phyloP scores from a whole-genome alignment of 1,140 invertebrate species.

The Drosophila funebris region DNA sequence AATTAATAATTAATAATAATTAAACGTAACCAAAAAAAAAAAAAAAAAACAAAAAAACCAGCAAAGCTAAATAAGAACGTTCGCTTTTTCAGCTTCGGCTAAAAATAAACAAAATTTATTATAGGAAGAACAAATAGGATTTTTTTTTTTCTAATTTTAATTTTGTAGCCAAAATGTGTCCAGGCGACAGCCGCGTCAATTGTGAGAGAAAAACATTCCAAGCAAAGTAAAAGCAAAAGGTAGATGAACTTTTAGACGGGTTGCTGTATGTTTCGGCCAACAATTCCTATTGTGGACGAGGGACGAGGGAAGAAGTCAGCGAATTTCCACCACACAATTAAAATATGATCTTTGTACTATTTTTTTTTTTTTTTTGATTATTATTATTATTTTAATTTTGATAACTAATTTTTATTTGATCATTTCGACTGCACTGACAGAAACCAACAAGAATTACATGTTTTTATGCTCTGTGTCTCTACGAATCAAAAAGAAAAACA shows the following conservation, averaged over 20 bases:
- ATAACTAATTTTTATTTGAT: slow-evolving; percentile 29
- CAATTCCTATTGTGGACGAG: too few species aligned
- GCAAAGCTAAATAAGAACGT: slow-evolving; percentile 32
- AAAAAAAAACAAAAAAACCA: slow-evolving; percentile 36
- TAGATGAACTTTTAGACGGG: slow-evolving; percentile 1
- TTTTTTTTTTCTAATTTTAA: slow-evolving; percentile 33
- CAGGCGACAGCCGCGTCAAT: slow-evolving; percentile 18
- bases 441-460: slow-evolving; percentile 29
- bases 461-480: slow-evolving; percentile 72
- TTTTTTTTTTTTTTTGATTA: slow-evolving; percentile 37
- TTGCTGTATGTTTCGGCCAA: neutral
- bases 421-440: slow-evolving; percentile 58
- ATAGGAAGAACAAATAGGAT: neutral
- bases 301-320: neutral
- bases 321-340: slow-evolving; percentile 24
- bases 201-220: slow-evolving; percentile 60
- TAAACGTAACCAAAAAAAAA: slow-evolving; percentile 48
- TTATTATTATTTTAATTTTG: neutral
- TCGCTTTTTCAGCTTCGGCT: slow-evolving; percentile 29
- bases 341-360: too few species aligned
- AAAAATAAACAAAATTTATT: neutral
- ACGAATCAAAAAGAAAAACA: slow-evolving; percentile 16
- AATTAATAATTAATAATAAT: slow-evolving; percentile 25
- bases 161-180: slow-evolving; percentile 22
- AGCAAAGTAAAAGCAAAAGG: slow-evolving; percentile 21